These are phyloP conservation scores for Calephelis nemesis DNA, from an alignment of 1,140 invertebrate species.

Conservation along the genomic window DNA sequence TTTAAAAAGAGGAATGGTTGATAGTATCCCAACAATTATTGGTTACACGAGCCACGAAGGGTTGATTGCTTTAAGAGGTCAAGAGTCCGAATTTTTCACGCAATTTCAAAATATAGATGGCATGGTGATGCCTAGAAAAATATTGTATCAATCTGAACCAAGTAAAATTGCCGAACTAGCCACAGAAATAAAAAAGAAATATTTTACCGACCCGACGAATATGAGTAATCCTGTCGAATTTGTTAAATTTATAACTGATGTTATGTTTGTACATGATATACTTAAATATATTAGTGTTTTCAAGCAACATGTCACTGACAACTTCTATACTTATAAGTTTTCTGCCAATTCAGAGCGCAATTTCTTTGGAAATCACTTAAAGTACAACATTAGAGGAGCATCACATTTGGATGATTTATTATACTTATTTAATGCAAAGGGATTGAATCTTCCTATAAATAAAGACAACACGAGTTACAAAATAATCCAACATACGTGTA, in stretches of 20 bases:
- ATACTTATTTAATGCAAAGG: conserved; percentile 52
- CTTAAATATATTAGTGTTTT: conserved; percentile 53
- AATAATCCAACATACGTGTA: conserved; percentile 64
- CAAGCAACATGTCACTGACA: conserved; percentile 30
- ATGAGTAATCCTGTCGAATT: no score
- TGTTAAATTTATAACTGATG: conserved; percentile 41
- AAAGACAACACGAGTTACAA: conserved; percentile 42
- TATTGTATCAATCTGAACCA: conserved; percentile 27
- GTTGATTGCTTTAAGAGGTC: conserved; percentile 36
- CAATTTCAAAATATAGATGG: conserved; percentile 45
- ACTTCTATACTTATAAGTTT: conserved; percentile 45
- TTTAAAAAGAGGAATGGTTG: conserved; percentile 62
- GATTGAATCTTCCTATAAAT: conserved; percentile 36
- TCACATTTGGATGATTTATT: conserved; percentile 55
- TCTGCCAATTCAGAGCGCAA: conserved; percentile 44
- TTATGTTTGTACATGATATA: conserved; percentile 59
- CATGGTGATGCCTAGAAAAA: conserved; percentile 41
- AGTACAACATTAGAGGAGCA: conserved; percentile 38
- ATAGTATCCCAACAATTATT: conserved; percentile 80
- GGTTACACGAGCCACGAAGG: conserved; percentile 81
- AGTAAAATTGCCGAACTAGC: no score
- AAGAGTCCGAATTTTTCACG: conserved; percentile 34
- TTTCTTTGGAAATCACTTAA: conserved; percentile 34
- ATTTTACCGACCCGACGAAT: no score
- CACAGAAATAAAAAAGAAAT: no score